Base-by-base conservation (phyloP, 2,113 vertebrate species). In the Caranx melampygus region DNA sequence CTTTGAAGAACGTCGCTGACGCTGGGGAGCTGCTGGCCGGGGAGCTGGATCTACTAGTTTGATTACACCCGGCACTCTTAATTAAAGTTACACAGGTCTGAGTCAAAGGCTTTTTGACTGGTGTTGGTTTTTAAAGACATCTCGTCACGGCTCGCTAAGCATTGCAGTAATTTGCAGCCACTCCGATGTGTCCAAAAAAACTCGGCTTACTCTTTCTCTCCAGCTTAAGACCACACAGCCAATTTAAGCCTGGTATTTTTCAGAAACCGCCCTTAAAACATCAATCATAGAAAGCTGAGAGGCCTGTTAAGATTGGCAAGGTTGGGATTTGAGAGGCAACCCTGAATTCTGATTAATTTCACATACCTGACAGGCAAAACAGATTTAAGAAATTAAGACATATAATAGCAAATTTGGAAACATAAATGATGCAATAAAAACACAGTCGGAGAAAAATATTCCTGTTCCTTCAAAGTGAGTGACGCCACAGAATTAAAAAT, bases 61-160 rank as follows among this genome's bases (percentile, higher is more conserved):
- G 93, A 93, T 93, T 92, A 92, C 90, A 87, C 52, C 54, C 82
- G 20, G 81, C 88, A 78, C 85, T 88, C 89, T 91, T 94, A 93
- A 91, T 93, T 93, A 93, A 93, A 91, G 90, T 84, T 83, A 91
- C 88, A 87, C 89, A 90, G 89, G 89, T 91, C 89, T 86, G 87
- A 90, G 90, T 90, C 88, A 89, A 90, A 92, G 89, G 88, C 85
- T 84, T 89, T 92, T 88, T 87, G 85, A 91, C 89, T 89, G 86
- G 70, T 90, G 91, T 89, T 90, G 86, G 75, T 91, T 91, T 91
- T 93, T 88, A 91, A 91, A 92, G 89, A 92, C 88, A 88, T 85
- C 93, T 93, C 86, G 87, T 92, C 91, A 91, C 71, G 83, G 79
- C 87, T 90, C 82, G 83, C 87, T 91, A 85, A 89, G 92, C 92